Evolutionary conservation across 2,113 vertebrate species (phyloP), one percentile per base, ranked within the genome.

Genomic region (Microtus ochrogaster): DNA sequence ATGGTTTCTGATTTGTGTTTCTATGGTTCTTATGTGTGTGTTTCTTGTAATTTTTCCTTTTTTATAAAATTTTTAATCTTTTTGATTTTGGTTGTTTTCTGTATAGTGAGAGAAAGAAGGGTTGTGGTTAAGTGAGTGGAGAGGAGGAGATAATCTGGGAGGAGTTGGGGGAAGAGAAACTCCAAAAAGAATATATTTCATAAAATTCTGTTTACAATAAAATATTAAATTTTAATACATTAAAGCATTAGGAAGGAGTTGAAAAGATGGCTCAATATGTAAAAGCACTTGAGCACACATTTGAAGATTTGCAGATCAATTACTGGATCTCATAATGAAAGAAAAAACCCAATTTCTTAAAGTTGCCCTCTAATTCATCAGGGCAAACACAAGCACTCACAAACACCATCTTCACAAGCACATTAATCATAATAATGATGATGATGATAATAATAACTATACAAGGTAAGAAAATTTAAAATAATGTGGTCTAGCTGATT

Each of bases 401-500:
- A 63, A 3, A 63, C 13, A 83, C 12, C 55, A 30, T 19, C 22
- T 41, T 19, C 39, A 63, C n/a, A 61, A 16, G 26, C 24, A 41
- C 3, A 83, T 61, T 16, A 39, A 58, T 81, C 3, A 58, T 58
- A 3, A 41, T 17, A 2, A 63, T 26, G 28, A 58, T 39, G 22
- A 39, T 24, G 21, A 61, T 41, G 9, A 28, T 41, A 8, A 39
- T 16, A 8, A 28, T 39, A 8, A 24, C 28, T 19, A 63, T 26
- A 61, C 26, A 81, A n/a, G 24, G 11, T 79, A n/a, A 76, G 24
- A 84, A 77, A 22, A 41, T n/a, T 83, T 39, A 83, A 30, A 83
- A 77, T 90, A 96, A 94, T 87, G 95, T 96, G 55, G 21, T 26
- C 70, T 97, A 95, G 83, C 66, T 94, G 70, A 92, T 89, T 92